Evolutionary conservation across 2,888 invertebrate genomes (phyloP).

Genomic region (Merodon equestris): DNA sequence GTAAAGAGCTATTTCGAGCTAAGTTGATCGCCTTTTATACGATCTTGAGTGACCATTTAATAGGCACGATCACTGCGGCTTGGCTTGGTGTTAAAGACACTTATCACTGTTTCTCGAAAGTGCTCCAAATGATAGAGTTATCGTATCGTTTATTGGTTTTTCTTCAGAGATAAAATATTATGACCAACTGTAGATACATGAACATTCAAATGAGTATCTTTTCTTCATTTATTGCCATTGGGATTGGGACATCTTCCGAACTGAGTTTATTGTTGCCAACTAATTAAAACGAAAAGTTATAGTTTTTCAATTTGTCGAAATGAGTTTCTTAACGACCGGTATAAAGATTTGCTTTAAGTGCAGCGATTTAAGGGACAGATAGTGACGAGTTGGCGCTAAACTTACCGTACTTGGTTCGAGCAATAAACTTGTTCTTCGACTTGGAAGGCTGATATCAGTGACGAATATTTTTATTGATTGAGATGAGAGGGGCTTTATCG

Average conservation of each 20-base stretch:
- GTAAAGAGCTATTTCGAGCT: not conserved
- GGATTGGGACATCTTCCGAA: constrained; percentile 51
- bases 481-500: no score
- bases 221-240: constrained; percentile 39
- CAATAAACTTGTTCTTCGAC: no score
- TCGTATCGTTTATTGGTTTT: constrained; percentile 36
- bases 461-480: no score
- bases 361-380: constrained; percentile 9
- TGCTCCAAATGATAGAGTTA: constrained; percentile 44
- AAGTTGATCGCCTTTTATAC: constrained; percentile 40
- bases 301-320: constrained; percentile 61
- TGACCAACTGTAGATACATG: constrained; percentile 1
- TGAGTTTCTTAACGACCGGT: constrained; percentile 38
- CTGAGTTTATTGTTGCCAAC: constrained; percentile 31
- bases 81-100: not conserved
- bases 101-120: constrained; percentile 6
- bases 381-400: not conserved
- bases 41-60: constrained; percentile 50
- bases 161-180: constrained; percentile 29
- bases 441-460: no score
- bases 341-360: constrained; percentile 40
- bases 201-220: constrained; percentile 15
- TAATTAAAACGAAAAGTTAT: constrained; percentile 60
- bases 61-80: not conserved
- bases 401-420: not conserved